phyloP scores from a whole-genome alignment of 2,113 vertebrate species.

The Proteles cristata region DNA sequence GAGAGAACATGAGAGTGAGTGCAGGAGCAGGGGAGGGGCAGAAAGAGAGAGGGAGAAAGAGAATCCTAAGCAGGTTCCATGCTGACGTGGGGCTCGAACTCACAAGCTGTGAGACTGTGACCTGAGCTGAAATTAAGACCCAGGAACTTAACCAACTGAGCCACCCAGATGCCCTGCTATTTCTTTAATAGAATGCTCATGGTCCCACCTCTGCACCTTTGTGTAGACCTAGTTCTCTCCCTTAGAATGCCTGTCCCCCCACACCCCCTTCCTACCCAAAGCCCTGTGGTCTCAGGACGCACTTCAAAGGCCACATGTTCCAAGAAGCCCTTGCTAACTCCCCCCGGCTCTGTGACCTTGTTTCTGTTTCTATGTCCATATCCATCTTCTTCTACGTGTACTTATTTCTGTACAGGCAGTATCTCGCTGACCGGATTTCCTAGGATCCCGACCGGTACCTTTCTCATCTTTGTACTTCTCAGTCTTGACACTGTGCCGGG shows the following conservation, averaged over 20 bases:
- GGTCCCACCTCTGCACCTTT: not conserved
- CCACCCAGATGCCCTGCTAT: not conserved
- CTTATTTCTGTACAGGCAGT: not conserved
- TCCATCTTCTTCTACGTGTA: not conserved
- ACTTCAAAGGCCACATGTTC: not conserved
- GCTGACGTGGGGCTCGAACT: too few relatives aligned
- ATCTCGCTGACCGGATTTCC: not conserved
- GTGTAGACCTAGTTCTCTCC: not conserved
- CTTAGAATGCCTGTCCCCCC: not conserved
- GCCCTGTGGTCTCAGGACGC: not conserved
- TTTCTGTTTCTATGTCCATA: not conserved
- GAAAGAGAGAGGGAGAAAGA: too few relatives aligned
- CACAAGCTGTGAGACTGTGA: too few relatives aligned
- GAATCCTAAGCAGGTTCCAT: too few relatives aligned
- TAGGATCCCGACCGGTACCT: not conserved
- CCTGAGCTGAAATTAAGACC: too few relatives aligned
- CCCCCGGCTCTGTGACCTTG: not conserved
- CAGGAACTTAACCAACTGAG: too few relatives aligned
- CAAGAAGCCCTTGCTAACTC: too few relatives aligned
- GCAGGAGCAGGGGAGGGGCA: too few relatives aligned
- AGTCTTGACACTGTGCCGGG: not conserved
- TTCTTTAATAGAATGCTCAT: not conserved
- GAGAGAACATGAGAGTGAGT: too few relatives aligned
- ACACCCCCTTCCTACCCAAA: not conserved
- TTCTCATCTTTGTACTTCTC: not conserved